These are phyloP conservation scores for Mactra quadrangularis DNA, from an alignment of 1,140 invertebrate species.

Conservation along the genomic window DNA sequence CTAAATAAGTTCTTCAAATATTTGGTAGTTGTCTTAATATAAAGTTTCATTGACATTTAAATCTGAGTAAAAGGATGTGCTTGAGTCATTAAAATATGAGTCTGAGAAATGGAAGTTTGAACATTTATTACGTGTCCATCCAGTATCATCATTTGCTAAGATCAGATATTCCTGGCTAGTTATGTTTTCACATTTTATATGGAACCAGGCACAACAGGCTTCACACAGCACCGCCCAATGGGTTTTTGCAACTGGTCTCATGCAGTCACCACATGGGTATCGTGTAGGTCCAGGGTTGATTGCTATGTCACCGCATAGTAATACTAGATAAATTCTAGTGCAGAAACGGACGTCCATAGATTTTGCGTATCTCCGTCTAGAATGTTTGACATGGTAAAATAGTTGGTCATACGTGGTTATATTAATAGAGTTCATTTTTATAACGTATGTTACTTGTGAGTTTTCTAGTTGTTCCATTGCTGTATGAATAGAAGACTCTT, in stretches of 20 bases:
- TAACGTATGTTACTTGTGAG: no score
- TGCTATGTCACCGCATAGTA: neutral
- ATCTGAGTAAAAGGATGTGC: no score
- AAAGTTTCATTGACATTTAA: neutral
- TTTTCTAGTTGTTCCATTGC: no score
- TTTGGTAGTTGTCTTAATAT: neutral
- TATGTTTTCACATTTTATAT: conserved; percentile 14
- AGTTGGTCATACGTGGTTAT: no score
- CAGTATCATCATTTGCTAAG: neutral
- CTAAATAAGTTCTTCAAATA: neutral
- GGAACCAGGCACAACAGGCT: neutral
- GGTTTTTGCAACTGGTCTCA: neutral
- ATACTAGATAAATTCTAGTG: neutral
- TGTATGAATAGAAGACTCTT: no score
- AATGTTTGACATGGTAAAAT: neutral
- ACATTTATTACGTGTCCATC: neutral
- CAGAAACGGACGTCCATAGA: neutral
- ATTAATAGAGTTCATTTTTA: no score
- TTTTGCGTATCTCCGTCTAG: neutral
- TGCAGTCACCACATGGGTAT: neutral
- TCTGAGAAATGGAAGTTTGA: conserved; percentile 11
- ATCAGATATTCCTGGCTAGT: neutral
- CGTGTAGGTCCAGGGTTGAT: neutral
- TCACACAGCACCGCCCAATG: conserved; percentile 2
- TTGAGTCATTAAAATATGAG: neutral